These are phyloP conservation scores for Agrypnia vestita DNA, from an alignment of 1,140 invertebrate species.

Conservation along the genomic window DNA sequence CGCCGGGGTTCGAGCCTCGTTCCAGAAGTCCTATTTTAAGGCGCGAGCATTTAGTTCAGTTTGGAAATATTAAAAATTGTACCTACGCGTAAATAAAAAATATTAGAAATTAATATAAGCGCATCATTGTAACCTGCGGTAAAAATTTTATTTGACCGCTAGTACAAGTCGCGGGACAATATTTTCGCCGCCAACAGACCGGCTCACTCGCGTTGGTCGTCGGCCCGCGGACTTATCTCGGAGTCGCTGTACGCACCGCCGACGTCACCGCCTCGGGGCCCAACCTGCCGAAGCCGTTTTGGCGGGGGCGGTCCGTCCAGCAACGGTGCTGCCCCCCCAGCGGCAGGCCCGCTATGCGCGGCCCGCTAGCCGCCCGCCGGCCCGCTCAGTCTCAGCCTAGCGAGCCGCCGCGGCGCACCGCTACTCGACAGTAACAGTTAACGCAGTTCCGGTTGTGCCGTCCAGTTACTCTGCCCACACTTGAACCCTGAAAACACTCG, in stretches of 20 bases:
- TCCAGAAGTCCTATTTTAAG: too few relatives aligned
- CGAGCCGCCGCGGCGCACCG: conserved; percentile 70
- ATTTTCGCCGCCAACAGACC: too few relatives aligned
- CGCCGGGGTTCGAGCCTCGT: too few relatives aligned
- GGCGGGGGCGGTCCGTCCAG: conserved; percentile 68
- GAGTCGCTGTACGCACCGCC: conserved; percentile 20
- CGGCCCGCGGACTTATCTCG: too few relatives aligned
- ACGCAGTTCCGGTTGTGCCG: conserved; percentile 22
- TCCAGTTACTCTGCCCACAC: background rate
- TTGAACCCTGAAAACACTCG: conserved; percentile 25
- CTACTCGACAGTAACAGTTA: conserved; percentile 4
- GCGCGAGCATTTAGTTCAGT: too few relatives aligned
- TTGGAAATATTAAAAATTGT: too few relatives aligned
- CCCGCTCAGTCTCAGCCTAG: conserved; percentile 68
- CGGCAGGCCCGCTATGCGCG: conserved; percentile 50
- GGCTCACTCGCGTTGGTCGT: too few relatives aligned
- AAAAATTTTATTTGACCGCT: too few relatives aligned
- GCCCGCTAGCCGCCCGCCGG: conserved; percentile 15
- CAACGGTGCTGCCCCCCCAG: conserved; percentile 67
- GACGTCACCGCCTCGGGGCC: background rate
- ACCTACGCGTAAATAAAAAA: too few relatives aligned
- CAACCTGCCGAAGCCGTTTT: conserved; percentile 46
- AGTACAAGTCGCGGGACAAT: too few relatives aligned
- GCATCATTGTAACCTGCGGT: too few relatives aligned
- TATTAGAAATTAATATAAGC: too few relatives aligned